phyloP scores from a whole-genome alignment of 2,888 invertebrate genomes.

The Agrochola lychnidis region DNA sequence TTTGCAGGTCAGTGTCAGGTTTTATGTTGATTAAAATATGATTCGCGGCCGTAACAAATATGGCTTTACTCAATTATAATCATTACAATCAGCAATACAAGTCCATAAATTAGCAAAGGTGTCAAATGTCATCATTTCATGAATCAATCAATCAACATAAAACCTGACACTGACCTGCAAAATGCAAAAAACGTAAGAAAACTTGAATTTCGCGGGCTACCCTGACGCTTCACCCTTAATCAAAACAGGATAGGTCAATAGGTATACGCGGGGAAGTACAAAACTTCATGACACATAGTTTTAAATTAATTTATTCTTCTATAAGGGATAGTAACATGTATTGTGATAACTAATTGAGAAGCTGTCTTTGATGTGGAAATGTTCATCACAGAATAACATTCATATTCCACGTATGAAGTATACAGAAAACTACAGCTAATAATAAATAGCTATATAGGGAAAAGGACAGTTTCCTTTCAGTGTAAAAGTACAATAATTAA shows the following conservation, averaged over 20 bases:
- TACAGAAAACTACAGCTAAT: constrained; percentile 36
- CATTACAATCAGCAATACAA: too few species aligned
- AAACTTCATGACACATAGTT: constrained; percentile 45
- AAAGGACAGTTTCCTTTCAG: not conserved
- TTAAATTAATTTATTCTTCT: constrained; percentile 60
- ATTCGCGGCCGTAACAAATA: too few species aligned
- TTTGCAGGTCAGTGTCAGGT: too few species aligned
- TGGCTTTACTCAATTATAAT: too few species aligned
- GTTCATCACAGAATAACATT: constrained; percentile 37
- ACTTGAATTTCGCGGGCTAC: too few species aligned
- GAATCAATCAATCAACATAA: too few species aligned
- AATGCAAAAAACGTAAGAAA: too few species aligned
- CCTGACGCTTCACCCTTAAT: too few species aligned
- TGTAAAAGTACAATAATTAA: not conserved
- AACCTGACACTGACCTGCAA: too few species aligned
- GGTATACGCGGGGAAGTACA: constrained; percentile 22
- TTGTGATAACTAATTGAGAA: constrained; percentile 52
- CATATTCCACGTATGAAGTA: constrained; percentile 2
- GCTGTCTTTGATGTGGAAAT: constrained; percentile 46
- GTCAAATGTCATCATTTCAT: too few species aligned
- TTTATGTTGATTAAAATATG: too few species aligned
- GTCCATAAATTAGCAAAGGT: too few species aligned
- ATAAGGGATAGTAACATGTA: constrained; percentile 46
- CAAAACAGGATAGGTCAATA: not conserved
- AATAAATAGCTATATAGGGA: constrained; percentile 30